Percentiles rank a stretch among this genome's conserved stretches.
Conservation (phyloP, 2,888 invertebrate species). For the Therioaphis trifolii region DNA sequence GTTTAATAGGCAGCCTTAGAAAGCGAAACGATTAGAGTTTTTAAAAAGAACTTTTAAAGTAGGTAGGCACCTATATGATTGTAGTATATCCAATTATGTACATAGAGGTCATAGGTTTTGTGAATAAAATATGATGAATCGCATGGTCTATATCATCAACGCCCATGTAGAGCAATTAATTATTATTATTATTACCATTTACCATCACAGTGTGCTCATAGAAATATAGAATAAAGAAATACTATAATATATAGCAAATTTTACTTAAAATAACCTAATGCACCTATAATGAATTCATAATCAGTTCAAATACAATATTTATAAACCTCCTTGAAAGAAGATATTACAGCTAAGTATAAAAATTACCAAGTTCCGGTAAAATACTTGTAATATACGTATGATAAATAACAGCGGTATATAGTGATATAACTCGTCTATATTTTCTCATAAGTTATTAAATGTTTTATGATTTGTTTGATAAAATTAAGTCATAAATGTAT, state of each 20-base stretch:
- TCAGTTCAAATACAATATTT: no score
- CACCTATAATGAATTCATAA: no score
- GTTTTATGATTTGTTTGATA: not conserved
- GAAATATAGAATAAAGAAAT: not conserved
- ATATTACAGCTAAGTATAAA: no score
- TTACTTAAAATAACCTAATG: no score
- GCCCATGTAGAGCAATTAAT: not conserved
- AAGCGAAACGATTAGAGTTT: slow-evolving; percentile 42
- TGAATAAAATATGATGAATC: not conserved
- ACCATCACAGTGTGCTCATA: no score
- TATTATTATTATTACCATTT: not conserved
- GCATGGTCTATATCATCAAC: not conserved
- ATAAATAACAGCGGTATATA: not conserved
- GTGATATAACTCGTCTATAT: not conserved
- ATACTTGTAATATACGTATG: no score
- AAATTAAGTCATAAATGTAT: slow-evolving; percentile 36
- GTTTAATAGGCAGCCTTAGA: slow-evolving; percentile 27
- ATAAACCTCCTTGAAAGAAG: no score
- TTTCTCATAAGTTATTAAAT: not conserved
- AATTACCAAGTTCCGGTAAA: no score
- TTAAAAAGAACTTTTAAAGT: slow-evolving; percentile 37
- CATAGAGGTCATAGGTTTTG: slow-evolving; percentile 13
- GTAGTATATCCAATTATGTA: slow-evolving; percentile 2
- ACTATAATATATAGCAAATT: not conserved
- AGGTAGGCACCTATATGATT: not conserved